Evolutionary conservation across 2,797 vertebrate genomes (phyloP), one percentile per base, ranked within the genome.

Genomic region (Gymnothorax reevesii): DNA sequence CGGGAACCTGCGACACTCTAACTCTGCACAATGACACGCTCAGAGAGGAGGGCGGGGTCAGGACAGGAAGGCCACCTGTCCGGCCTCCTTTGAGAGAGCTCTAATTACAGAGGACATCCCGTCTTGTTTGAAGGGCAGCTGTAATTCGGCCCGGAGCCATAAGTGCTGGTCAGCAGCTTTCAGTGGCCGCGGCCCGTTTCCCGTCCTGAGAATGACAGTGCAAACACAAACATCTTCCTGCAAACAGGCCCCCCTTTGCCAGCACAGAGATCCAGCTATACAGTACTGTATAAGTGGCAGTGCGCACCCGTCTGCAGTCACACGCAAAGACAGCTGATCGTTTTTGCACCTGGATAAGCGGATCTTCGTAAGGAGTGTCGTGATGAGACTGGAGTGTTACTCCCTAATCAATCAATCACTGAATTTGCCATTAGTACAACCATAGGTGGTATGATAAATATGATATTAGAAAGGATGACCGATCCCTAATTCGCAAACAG

Each of bases 131-230:
- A 88, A 83, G 87, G 89, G 86, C 79, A 91, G 91, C 89, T 92
- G 88, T 90, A 90, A 91, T 92, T 92, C 91, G 90, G 92, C 90
- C 87, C 89, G 90, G 87, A 86, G 88, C 84, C 75, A 66, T 66
- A 57, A 88, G 90, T 89, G 52, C 57, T 90, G 89, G 73, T 87
- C 83, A 91, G 90, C 71, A 42, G 15, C 84, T 91, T 93, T 77
- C 91, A 89, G 85, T 86, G 85, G 71, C 83, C 91, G 90, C 88
- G 87, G 89, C 88, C 64, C 33, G 85, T 82, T 66, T 84, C 87
- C 89, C 84, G 84, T 92, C 89, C 92, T 90, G 91, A 91, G 88
- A 90, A 92, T 92, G 92, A 94, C 90, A 91, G 88, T 90, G 79
- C 84, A 87, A 86, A 82, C 77, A 83, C 77, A 71, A 42, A 20